These are phyloP conservation scores for Enoplosus armatus DNA, from an alignment of 2,797 vertebrate species.

Conservation along the genomic window DNA sequence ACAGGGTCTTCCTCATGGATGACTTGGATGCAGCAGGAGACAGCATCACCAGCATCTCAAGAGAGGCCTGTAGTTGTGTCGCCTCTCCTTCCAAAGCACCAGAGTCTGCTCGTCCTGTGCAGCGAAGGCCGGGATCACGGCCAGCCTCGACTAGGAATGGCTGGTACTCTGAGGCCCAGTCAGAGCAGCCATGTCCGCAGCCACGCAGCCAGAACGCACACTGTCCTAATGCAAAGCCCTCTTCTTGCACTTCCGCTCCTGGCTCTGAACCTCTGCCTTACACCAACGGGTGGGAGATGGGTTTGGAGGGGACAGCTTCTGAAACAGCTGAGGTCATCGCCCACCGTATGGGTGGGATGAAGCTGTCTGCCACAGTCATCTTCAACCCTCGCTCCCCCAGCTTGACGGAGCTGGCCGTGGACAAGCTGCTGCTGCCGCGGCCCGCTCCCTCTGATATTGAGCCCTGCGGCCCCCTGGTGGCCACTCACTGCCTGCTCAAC, in stretches of 20 bases:
- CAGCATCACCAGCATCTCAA: constrained; percentile 73
- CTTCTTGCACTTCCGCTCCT: constrained; percentile 70
- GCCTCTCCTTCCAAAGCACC: constrained; percentile 64
- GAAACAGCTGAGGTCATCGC: constrained; percentile 94
- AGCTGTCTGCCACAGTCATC: constrained; percentile 97
- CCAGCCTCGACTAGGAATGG: constrained; percentile 72
- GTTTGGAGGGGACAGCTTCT: constrained; percentile 80
- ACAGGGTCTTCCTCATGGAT: constrained; percentile 97
- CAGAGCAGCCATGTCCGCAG: constrained; percentile 77
- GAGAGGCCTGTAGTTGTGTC: constrained; percentile 58
- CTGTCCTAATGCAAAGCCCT: constrained; percentile 72
- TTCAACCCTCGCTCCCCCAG: constrained; percentile 95
- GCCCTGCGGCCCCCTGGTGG: constrained; percentile 84
- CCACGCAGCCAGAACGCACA: constrained; percentile 68
- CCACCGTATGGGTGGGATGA: constrained; percentile 97
- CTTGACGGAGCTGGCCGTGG: constrained; percentile 83
- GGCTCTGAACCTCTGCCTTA: constrained; percentile 83
- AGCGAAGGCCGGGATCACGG: constrained; percentile 56
- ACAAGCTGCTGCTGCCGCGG: constrained; percentile 78
- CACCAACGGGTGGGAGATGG: constrained; percentile 91
- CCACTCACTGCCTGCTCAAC: constrained; percentile 94
- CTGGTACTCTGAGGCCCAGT: constrained; percentile 74
- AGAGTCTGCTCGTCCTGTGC: constrained; percentile 63
- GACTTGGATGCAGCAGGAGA: constrained; percentile 90
- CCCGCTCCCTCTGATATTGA: constrained; percentile 76